Evolutionary conservation across 1,140 invertebrate genomes (phyloP).

Genomic region (Drosophila ironensis): DNA sequence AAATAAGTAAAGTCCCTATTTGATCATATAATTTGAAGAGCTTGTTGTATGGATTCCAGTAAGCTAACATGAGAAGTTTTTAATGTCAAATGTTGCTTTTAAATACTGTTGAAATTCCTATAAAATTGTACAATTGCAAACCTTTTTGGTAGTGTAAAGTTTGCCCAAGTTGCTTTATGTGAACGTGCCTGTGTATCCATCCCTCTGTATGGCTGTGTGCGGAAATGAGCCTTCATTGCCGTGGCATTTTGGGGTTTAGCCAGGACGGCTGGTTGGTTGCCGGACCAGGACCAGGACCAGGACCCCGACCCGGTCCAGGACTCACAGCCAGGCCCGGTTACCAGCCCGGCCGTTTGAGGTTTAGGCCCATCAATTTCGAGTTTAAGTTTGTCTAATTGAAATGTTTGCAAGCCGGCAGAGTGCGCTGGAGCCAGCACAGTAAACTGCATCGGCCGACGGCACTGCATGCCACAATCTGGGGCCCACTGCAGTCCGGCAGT

Average conservation of each 20-base stretch:
- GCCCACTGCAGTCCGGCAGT: not conserved
- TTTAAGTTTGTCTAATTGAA: conserved; percentile 79
- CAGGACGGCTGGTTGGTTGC: not conserved
- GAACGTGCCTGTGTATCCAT: not conserved
- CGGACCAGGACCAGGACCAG: not conserved
- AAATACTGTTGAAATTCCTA: not conserved
- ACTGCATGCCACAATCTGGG: not conserved
- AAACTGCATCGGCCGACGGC: conserved; percentile 16
- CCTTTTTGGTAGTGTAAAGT: not conserved
- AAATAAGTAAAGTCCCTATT: too few species aligned
- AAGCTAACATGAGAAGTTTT: too few species aligned
- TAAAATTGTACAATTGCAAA: not conserved
- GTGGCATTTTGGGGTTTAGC: conserved; percentile 49
- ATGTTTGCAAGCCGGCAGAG: conserved; percentile 52
- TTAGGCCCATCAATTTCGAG: conserved; percentile 64
- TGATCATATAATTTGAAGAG: too few species aligned
- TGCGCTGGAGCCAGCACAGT: conserved; percentile 5
- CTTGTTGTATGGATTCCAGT: too few species aligned
- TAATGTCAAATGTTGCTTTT: not conserved
- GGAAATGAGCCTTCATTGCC: conserved; percentile 75
- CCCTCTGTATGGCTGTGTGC: conserved; percentile 33
- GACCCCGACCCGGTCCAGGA: conserved; percentile 1
- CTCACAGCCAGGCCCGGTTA: not conserved
- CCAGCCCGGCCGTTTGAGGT: conserved; percentile 11
- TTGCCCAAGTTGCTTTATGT: conserved; percentile 19